Evolutionary conservation across 92 coral and sea anemone species (phyloP).

Genomic region (Scolanthus callimorphus): DNA sequence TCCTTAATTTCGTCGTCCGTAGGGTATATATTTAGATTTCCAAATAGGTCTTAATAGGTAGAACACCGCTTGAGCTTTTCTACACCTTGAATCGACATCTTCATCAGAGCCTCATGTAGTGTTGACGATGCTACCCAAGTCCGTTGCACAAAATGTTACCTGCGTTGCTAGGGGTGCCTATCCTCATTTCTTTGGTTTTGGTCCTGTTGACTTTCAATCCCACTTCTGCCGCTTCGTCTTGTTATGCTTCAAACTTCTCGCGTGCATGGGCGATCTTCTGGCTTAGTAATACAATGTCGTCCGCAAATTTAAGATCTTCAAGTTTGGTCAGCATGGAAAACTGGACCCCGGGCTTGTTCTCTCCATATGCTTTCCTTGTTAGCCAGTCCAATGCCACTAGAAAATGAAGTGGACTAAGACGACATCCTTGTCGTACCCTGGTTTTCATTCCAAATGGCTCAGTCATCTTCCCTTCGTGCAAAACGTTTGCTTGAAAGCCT

Average conservation of each 20-base stretch:
- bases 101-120: slow-evolving; percentile 6
- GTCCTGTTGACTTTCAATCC: too few relatives aligned
- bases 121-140: neutral
- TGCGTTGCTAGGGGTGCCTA: neutral
- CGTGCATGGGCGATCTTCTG: neutral
- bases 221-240: neutral
- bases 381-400: neutral
- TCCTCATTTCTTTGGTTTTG: neutral
- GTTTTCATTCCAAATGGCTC: neutral
- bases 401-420: neutral
- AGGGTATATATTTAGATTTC: slow-evolving; percentile 13
- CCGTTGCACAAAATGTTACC: neutral
- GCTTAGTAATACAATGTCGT: neutral
- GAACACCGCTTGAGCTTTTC: slow-evolving; percentile 11
- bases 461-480: neutral
- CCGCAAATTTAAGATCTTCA: neutral
- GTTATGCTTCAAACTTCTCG: neutral
- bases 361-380: neutral
- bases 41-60: slow-evolving; percentile 4
- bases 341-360: neutral
- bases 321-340: neutral
- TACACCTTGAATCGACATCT: slow-evolving; percentile 12
- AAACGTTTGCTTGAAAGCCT: neutral
- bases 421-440: neutral
- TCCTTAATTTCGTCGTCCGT: slow-evolving; percentile 2